phyloP scores from a whole-genome alignment of 1,140 invertebrate genomes.

The Tribolium castaneum region DNA sequence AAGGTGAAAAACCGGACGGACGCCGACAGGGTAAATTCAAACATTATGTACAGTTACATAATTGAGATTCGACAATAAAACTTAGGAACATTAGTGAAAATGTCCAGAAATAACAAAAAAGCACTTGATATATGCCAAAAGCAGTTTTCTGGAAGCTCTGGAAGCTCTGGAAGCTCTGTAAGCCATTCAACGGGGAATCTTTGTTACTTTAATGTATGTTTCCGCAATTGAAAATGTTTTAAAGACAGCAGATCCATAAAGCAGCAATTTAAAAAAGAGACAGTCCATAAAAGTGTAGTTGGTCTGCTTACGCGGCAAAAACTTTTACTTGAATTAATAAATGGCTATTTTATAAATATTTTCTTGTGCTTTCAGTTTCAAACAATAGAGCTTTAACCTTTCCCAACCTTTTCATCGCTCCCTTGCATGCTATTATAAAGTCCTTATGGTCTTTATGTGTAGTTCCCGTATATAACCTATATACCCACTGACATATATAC shows the following conservation, averaged over 20 bases:
- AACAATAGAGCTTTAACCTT: slow-evolving; percentile 22
- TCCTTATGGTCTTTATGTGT: slow-evolving; percentile 3
- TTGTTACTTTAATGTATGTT: slow-evolving; percentile 52
- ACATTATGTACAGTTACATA: not conserved
- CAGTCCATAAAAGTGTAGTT: slow-evolving; percentile 13
- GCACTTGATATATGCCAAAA: slow-evolving; percentile 49
- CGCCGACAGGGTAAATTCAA: not conserved
- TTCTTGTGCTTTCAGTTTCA: not conserved
- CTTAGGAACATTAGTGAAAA: slow-evolving; percentile 20
- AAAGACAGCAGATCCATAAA: slow-evolving; percentile 46
- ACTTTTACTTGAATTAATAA: not conserved
- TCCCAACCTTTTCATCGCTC: slow-evolving; percentile 19
- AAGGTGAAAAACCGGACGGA: not conserved
- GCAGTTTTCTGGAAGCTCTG: slow-evolving; percentile 43
- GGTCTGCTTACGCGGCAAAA: not conserved
- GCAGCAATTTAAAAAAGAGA: slow-evolving; percentile 42
- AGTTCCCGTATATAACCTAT: slow-evolving; percentile 37
- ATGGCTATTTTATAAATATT: slow-evolving; percentile 1
- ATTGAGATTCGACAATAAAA: not conserved
- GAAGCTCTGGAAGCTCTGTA: slow-evolving; percentile 40
- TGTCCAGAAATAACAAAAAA: slow-evolving; percentile 25
- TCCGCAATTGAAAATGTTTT: slow-evolving; percentile 49
- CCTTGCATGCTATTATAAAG: not conserved
- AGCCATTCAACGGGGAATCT: slow-evolving; percentile 47
- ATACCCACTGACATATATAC: slow-evolving; percentile 43